These are phyloP conservation scores for Siderastrea siderea DNA, from an alignment of 92 coral and sea anemone genomes.

Conservation along the genomic window DNA sequence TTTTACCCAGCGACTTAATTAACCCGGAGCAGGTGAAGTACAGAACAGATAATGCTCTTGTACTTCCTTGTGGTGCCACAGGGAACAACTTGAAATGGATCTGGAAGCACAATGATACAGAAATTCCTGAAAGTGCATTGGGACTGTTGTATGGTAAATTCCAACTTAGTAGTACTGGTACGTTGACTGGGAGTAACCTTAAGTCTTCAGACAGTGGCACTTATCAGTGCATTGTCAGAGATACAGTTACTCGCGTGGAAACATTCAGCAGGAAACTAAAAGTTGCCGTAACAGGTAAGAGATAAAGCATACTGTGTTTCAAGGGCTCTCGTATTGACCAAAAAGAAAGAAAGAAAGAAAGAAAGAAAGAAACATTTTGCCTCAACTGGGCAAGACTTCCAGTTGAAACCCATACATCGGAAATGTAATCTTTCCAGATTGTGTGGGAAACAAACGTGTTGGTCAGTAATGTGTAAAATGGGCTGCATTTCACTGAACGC, in stretches of 20 bases:
- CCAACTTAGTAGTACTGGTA: neutral
- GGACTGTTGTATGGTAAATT: neutral
- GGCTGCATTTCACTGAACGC: too few species aligned
- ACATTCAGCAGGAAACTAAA: slow-evolving; percentile 75
- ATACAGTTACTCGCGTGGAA: neutral
- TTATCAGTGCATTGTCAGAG: slow-evolving; percentile 70
- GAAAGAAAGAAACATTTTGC: neutral
- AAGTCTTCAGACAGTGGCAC: slow-evolving; percentile 41
- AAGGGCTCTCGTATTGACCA: too few species aligned
- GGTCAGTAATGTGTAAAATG: too few species aligned
- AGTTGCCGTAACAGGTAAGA: slow-evolving; percentile 52
- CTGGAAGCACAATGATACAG: slow-evolving; percentile 16
- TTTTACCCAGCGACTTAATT: neutral
- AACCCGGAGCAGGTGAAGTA: slow-evolving; percentile 16
- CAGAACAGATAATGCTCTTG: neutral
- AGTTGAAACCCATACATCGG: too few species aligned
- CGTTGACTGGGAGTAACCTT: slow-evolving; percentile 1
- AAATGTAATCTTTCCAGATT: too few species aligned
- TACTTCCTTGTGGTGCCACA: slow-evolving; percentile 16
- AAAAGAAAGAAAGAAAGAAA: neutral
- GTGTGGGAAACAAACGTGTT: too few species aligned
- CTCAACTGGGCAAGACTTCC: too few species aligned
- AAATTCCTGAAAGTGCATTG: neutral
- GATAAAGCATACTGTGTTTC: too few species aligned
- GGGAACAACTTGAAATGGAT: slow-evolving; percentile 21